Percentiles rank a stretch among this genome's conserved stretches.
These are phyloP conservation scores for Taurulus bubalis DNA, from an alignment of 2,113 vertebrate genomes.

Conservation along the genomic window DNA sequence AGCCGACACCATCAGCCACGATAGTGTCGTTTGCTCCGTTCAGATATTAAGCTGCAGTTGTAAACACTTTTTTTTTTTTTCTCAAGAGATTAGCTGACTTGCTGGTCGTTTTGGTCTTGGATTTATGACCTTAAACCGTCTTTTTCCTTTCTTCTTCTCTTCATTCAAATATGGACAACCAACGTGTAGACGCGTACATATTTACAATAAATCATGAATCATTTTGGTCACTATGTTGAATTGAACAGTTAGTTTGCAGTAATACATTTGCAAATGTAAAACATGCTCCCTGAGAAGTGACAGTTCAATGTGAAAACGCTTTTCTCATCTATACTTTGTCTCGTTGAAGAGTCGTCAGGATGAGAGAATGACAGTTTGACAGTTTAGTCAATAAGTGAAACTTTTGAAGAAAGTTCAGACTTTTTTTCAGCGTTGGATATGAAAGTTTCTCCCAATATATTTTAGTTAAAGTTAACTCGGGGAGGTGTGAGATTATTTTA, in stretches of 20 bases:
- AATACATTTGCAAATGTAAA: slow-evolving; percentile 19
- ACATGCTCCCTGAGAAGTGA: slow-evolving; percentile 29
- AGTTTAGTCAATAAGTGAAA: slow-evolving; percentile 19
- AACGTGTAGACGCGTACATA: too few species aligned
- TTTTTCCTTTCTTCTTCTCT: too few species aligned
- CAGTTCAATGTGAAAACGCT: slow-evolving; percentile 24
- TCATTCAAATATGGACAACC: too few species aligned
- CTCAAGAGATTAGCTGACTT: not conserved
- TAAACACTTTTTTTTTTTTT: not conserved
- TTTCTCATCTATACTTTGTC: slow-evolving; percentile 16
- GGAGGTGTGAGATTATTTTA: not conserved
- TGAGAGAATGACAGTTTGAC: slow-evolving; percentile 31
- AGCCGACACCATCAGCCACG: not conserved
- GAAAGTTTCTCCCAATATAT: not conserved
- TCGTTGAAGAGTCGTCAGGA: slow-evolving; percentile 17
- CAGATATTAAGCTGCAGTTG: not conserved
- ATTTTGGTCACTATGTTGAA: not conserved
- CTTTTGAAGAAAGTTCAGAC: not conserved
- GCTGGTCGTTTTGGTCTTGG: not conserved
- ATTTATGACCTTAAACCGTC: not conserved
- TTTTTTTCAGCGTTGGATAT: slow-evolving; percentile 3
- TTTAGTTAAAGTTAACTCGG: not conserved
- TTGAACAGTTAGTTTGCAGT: not conserved
- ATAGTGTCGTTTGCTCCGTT: not conserved
- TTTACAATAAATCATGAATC: not conserved